Base-by-base conservation (phyloP, 2,113 vertebrate genomes). In the Aleadryas rufinucha region DNA sequence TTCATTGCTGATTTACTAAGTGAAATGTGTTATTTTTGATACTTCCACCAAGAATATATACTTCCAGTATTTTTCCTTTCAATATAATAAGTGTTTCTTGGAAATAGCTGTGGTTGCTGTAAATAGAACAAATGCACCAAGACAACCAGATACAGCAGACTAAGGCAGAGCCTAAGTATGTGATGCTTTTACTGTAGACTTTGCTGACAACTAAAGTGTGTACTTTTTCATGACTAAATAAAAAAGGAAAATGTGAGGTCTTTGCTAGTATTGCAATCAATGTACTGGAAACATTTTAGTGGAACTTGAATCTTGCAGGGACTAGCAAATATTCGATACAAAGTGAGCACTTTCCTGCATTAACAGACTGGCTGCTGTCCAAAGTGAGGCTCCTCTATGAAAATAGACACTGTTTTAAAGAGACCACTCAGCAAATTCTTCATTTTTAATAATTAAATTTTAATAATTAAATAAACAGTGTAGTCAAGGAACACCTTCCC, bases 331-430 rank as follows among this genome's bases (percentile, higher is more conserved):
- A 75, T 59, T 93, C 56, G 39, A 16, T 52, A 82, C 18, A 72
- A 84, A 52, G 82, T 72, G 59, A 65, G 23, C 44, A 28, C 61
- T 93, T 94, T 96, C 91, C 92, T 95, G 74, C 63, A 82, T 79
- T 91, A 88, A 65, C n/a, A 22, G 41, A 24, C 37, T 92, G 84
- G 59, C 91, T 64, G 37, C 45, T 44, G 14, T 90, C 93, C 89
- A 93, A 71, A 69, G 10, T 54, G 39, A 91, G 30, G 23, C 65
- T 93, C 26, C 30, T 76, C 8, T 61, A 14, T 50, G 31, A 88
- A 82, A 86, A 87, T 3, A 72, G 47, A 41, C 39, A 47, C 8
- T 27, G 16, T 70, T 92, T 77, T 63, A 53, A 90, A 82, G 42
- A 59, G 49, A 45, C 56, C 57, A 68, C 17, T 84, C 57, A 78